A percentile compares a stretch with the other conserved stretches of the same genome.
Conservation (phyloP, 2,888 invertebrate species). For the Lasioglossum vierecki region DNA sequence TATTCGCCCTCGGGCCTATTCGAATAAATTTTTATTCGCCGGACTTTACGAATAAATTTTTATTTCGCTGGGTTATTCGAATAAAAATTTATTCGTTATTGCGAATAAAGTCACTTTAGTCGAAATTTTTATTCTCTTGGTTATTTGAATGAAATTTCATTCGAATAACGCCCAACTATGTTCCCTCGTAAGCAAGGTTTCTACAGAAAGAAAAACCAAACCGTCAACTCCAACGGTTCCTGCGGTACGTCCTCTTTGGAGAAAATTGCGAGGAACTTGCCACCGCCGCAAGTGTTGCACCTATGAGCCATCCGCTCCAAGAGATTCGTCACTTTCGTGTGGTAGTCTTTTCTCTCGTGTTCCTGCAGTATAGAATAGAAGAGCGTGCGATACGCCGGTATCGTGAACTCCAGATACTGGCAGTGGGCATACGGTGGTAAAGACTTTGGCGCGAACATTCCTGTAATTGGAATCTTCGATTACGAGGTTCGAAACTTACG, state of each 20-base stretch:
- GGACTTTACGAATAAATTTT: too few relatives aligned
- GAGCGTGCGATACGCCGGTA: conserved; percentile 84
- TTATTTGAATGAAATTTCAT: too few relatives aligned
- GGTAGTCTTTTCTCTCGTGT: conserved; percentile 86
- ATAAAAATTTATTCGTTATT: too few relatives aligned
- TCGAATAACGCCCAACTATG: too few relatives aligned
- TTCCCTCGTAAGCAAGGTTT: too few relatives aligned
- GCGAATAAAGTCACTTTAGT: too few relatives aligned
- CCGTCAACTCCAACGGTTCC: conserved; percentile 1
- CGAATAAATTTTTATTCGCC: too few relatives aligned
- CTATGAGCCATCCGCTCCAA: conserved; percentile 85
- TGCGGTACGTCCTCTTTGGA: neutral
- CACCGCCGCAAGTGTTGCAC: conserved; percentile 84
- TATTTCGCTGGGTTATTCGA: too few relatives aligned
- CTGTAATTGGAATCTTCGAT: conserved; percentile 3
- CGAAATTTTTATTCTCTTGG: too few relatives aligned
- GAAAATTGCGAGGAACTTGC: conserved; percentile 54
- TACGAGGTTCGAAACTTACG: neutral
- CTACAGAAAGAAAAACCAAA: neutral
- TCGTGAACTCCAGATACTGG: conserved; percentile 86
- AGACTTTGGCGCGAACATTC: neutral
- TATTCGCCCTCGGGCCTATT: too few relatives aligned
- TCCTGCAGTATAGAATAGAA: conserved; percentile 86
- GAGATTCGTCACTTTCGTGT: conserved; percentile 85
- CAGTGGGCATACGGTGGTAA: conserved; percentile 86